phyloP scores from a whole-genome alignment of 2,888 invertebrate genomes.

The Plebejus melissa region DNA sequence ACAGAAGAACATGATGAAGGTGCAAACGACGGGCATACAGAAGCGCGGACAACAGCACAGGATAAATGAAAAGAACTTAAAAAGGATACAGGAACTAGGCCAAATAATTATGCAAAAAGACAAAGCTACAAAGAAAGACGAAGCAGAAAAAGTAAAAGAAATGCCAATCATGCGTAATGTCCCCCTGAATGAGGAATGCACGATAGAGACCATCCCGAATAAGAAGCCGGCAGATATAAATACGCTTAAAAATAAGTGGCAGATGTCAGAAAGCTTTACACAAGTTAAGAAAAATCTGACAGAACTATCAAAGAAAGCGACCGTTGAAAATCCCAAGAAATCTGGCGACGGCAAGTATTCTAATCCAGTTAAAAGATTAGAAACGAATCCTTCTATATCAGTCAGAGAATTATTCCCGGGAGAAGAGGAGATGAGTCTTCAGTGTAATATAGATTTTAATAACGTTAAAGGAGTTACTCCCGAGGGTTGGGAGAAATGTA shows the following conservation, averaged over 20 bases:
- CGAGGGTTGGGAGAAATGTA: slow-evolving; percentile 91
- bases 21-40: slow-evolving; percentile 58
- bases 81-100: slow-evolving; percentile 68
- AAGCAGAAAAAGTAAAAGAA: slow-evolving; percentile 52
- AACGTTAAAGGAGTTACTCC: slow-evolving; percentile 85
- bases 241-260: slow-evolving; percentile 74
- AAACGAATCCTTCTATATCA: slow-evolving; percentile 89
- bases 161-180: slow-evolving; percentile 59
- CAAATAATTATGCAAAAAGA: slow-evolving; percentile 61
- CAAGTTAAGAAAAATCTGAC: slow-evolving; percentile 74
- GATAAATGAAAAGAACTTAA: slow-evolving; percentile 65
- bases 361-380: slow-evolving; percentile 83
- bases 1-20: slow-evolving; percentile 59
- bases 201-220: slow-evolving; percentile 77
- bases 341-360: slow-evolving; percentile 65
- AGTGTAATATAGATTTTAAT: slow-evolving; percentile 86
- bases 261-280: slow-evolving; percentile 71
- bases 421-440: slow-evolving; percentile 88
- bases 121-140: slow-evolving; percentile 47
- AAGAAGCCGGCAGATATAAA: slow-evolving; percentile 68
- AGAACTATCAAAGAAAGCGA: slow-evolving; percentile 65
- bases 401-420: slow-evolving; percentile 90
- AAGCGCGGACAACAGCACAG: slow-evolving; percentile 64
- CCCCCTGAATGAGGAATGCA: slow-evolving; percentile 79
- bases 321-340: slow-evolving; percentile 63